Evolutionary conservation across 2,888 invertebrate species (phyloP).

Genomic region (Dryobotodes eremita): DNA sequence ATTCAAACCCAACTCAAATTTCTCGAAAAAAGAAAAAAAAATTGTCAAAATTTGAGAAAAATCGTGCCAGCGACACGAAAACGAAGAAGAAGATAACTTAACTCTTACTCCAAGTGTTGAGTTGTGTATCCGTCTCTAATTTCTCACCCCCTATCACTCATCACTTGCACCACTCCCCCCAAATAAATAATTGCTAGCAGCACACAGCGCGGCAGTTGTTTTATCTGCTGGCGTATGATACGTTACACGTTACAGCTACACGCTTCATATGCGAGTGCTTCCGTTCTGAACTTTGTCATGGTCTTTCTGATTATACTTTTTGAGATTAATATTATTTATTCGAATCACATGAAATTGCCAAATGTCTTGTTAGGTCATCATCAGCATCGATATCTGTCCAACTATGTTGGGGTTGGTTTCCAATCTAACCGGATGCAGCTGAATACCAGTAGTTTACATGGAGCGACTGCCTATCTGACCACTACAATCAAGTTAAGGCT

Average conservation of each 20-base stretch:
- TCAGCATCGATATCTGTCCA: no score
- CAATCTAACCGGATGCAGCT: no score
- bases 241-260: constrained; percentile 48
- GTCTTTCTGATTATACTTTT: constrained; percentile 41
- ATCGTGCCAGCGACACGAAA: no score
- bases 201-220: constrained; percentile 68
- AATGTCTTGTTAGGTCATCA: neutral
- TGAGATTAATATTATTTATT: constrained; percentile 15
- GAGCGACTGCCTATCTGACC: no score
- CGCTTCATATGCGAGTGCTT: constrained; percentile 55
- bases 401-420: no score
- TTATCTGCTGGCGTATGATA: constrained; percentile 72
- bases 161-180: constrained; percentile 35
- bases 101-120: no score
- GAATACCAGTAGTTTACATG: no score
- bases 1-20: no score
- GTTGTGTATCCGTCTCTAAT: neutral
- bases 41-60: no score
- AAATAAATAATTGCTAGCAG: constrained; percentile 73
- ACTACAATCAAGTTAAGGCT: no score
- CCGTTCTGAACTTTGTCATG: constrained; percentile 19
- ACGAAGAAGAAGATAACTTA: no score
- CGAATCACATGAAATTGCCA: neutral
- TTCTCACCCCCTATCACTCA: constrained; percentile 32
- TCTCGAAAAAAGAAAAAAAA: no score